Conservation (phyloP, 2,797 vertebrate genomes). For the Microctenopoma lineatum region DNA sequence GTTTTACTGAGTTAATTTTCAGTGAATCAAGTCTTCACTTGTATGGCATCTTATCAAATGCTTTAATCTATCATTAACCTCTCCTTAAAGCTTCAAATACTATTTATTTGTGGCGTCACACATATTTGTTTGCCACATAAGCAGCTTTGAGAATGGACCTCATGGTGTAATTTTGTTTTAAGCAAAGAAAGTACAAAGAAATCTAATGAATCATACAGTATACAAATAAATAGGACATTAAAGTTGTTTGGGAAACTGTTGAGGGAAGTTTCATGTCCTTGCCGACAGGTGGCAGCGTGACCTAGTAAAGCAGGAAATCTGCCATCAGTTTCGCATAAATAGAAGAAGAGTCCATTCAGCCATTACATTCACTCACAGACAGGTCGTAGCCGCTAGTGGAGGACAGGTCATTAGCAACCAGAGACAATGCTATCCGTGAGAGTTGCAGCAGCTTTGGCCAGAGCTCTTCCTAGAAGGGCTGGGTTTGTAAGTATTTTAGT, state of each 20-base stretch:
- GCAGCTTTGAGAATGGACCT: too few relatives aligned
- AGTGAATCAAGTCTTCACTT: too few relatives aligned
- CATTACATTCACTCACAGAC: slow-evolving; percentile 74
- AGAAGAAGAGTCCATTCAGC: slow-evolving; percentile 79
- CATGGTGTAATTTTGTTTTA: too few relatives aligned
- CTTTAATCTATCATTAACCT: too few relatives aligned
- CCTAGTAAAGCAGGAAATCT: background rate
- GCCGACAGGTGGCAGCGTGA: slow-evolving; percentile 47
- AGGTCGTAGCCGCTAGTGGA: slow-evolving; percentile 72
- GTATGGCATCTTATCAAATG: too few relatives aligned
- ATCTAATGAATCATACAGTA: too few relatives aligned
- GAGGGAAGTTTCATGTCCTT: background rate
- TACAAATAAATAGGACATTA: too few relatives aligned
- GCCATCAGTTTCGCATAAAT: slow-evolving; percentile 24
- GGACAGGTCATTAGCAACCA: slow-evolving; percentile 73
- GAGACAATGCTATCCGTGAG: slow-evolving; percentile 91
- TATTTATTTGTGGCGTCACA: too few relatives aligned
- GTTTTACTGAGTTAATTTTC: too few relatives aligned
- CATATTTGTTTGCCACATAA: too few relatives aligned
- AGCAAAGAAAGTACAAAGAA: too few relatives aligned
- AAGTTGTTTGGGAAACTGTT: background rate
- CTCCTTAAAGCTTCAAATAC: too few relatives aligned
- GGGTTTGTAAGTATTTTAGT: slow-evolving; percentile 86
- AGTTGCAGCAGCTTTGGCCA: slow-evolving; percentile 89
- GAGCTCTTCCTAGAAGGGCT: slow-evolving; percentile 88